Evolutionary conservation across 37 sponge, comb jelly and placozoan genomes (phyloP), one percentile per base, ranked within the genome.

Genomic region (Dysidea cf. avara): DNA sequence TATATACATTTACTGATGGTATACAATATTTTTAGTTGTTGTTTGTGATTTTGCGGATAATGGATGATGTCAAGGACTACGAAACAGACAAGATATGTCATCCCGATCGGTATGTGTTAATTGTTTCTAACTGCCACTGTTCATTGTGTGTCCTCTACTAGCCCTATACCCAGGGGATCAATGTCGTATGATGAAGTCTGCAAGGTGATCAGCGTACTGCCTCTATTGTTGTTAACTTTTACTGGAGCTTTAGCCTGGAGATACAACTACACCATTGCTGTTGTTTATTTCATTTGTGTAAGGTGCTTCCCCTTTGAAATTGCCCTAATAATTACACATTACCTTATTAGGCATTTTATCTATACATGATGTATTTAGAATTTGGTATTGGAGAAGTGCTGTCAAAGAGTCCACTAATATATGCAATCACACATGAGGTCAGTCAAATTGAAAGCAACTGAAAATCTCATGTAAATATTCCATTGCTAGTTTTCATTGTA

Each of bases 31-130:
- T 21, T 12, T 51, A 81, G 87, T 47, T 69, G 20, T 53, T 92
- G 7, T 57, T 92, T 1, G 56, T 92, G 21, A 39, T 75, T 18
- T 32, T 92, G 30, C 86, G 92, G 13, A 53, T 92, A 7, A 92
- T 92, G 92, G 92, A 92, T 66, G 92, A 92, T 56, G 85, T 92
- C 21, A 92, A 92, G 64, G 92, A 92, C 53, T 92, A 76, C 71
- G 92, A 92, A 2, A 79, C 72, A 32, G 92, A 92, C 58, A 74
- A 71, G 1, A 71, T 72, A 13, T 75, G 86, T 17, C 92, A 92
- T 48, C 92, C 92, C 30, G 92, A 92, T 25, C 69, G 88, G 88
- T 82, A 38, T 2, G 28, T 17, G 16, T 31, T 16, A 48, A 28
- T 50, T 9, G 9, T 25, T 31, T 59, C 43, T 35, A 13, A 21